Base-by-base conservation (phyloP, 2,888 invertebrate genomes). In the Acleris laterana region DNA sequence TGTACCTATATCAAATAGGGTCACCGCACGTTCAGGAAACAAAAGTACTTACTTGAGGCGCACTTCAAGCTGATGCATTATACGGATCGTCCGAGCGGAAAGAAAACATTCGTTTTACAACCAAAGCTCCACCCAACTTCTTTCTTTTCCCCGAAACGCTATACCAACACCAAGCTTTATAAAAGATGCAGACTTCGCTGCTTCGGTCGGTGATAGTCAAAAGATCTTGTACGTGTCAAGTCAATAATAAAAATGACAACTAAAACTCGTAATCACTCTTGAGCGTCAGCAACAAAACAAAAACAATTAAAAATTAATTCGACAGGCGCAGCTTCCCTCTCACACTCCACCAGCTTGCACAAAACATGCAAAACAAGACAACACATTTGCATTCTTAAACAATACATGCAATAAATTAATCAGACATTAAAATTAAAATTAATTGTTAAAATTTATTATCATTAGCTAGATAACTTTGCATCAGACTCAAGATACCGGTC, bases 331-430 rank as follows among this genome's bases (percentile, higher is more conserved):
- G 53, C 53, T 19, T 49, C 50, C 53, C 64, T 59, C 81, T 75
- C 70, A 73, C 79, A 80, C 80, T 80, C 83, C 78, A 72, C 68
- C 69, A 71, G 13, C 73, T 77, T 73, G 69, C 72, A 67, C 71
- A 74, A 74, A 72, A 68, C 69, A 71, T 77, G 77, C 77, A 75
- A 77, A 49, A 77, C 74, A 72, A 76, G 74, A 76, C 74, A 78
- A 78, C 48, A 76, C 71, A 75, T 72, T 56, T 68, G 72, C 73
- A 73, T 71, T 69, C 71, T 74, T 78, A 79, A 77, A 78, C 82
- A 85, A 81, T 84, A 81, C 87, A 86, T 85, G 86, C 85, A 88
- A 87, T 84, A 88, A 87, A 85, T 84, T 84, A 88, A 87, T 83
- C 80, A 86, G 81, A 76, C 78, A 68, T 65, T 70, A 80, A 82